Base-by-base conservation (phyloP, 2,113 vertebrate genomes). In the Mugil cephalus region DNA sequence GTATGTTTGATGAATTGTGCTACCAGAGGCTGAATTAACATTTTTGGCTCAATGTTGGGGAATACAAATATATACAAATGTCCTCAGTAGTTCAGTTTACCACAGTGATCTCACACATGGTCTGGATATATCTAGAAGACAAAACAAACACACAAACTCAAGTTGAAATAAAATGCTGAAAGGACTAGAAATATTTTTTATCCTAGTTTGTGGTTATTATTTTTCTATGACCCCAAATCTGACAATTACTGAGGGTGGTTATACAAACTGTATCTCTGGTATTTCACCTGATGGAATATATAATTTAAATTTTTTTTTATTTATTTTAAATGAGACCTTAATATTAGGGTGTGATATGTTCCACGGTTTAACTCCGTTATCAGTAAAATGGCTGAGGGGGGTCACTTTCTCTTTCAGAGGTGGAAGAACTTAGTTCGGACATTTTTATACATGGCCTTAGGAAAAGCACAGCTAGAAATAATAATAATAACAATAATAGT, bases 61-160 rank as follows among this genome's bases (percentile, higher is more conserved):
- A 30, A n/a, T 15, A n/a, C 15, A n/a, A n/a, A 14, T 7, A 15
- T 2, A 45, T n/a, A 13, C 1, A 6, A 14, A n/a, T 40, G 18
- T 60, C 43, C 30, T 40, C 34, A 24, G 42, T 21, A 47, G 65
- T 65, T 74, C 59, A 58, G 46, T 59, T 7, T 8, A 14, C 35
- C 1, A 42, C 64, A 38, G 64, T 39, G 48, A 66, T n/a, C 38
- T 18, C 50, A 47, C n/a, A 18, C 55, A 13, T 43, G 1, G 2
- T 45, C 15, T 45, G 43, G 11, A 45, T 14, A 8, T n/a, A 45
- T 45, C 14, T 8, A 15, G 7, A 14, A n/a, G 13, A 45, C 15
- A 45, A 45, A 45, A 30, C 43, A 45, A 45, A 15, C 43, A 45
- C 6, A 14, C 12, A 45, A 14, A 45, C 24, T 30, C 5, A 45